Evolutionary conservation across 2,888 invertebrate genomes (phyloP).

Genomic region (Callinectes sapidus): DNA sequence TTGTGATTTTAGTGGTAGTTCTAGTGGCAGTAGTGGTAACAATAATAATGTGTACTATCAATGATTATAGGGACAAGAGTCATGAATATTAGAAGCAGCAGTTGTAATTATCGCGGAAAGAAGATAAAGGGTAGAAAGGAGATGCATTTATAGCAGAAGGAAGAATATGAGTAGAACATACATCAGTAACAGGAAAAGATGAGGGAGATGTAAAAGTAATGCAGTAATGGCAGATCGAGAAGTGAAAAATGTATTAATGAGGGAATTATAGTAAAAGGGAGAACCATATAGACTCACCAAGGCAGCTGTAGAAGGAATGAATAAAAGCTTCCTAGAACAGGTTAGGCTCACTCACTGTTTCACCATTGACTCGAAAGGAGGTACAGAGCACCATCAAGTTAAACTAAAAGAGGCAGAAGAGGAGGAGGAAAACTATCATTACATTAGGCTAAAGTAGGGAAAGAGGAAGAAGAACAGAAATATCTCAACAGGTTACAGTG

Average conservation of each 20-base stretch:
- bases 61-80: background rate
- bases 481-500: background rate
- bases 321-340: background rate
- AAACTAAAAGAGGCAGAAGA: background rate
- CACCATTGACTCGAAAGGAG: background rate
- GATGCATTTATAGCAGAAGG: too few species aligned
- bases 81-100: too few species aligned
- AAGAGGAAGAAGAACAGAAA: background rate
- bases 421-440: background rate
- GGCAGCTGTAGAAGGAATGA: background rate
- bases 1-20: background rate
- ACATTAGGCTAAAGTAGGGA: background rate
- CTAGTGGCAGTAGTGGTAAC: conserved; percentile 13
- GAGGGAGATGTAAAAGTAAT: background rate
- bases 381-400: background rate
- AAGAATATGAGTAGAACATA: too few species aligned
- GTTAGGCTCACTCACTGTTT: background rate
- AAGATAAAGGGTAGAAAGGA: too few species aligned
- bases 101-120: too few species aligned
- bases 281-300: background rate
- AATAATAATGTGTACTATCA: background rate
- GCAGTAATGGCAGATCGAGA: background rate
- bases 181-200: too few species aligned
- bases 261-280: background rate
- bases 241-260: background rate